These are phyloP conservation scores for Jaculus jaculus DNA, from an alignment of 2,113 vertebrate species.

Conservation along the genomic window DNA sequence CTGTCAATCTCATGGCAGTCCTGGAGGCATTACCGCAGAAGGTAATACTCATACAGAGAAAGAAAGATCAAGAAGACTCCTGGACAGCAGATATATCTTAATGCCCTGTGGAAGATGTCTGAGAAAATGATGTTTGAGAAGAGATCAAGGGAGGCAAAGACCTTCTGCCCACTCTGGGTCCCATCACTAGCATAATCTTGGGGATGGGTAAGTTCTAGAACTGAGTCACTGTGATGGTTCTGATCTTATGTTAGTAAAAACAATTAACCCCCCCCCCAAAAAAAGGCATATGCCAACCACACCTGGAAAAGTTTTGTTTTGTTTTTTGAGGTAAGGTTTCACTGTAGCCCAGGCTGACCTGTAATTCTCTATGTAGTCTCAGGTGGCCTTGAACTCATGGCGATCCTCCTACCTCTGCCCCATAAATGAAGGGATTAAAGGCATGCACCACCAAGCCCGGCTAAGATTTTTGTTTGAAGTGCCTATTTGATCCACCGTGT, in stretches of 20 bases:
- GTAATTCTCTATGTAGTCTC: no score
- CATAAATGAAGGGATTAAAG: no score
- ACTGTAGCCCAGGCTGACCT: no score
- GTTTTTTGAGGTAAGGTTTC: no score
- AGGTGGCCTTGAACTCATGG: no score
- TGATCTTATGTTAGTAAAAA: constrained; percentile 33
- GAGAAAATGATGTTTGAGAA: constrained; percentile 1
- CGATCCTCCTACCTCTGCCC: no score
- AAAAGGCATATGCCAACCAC: no score
- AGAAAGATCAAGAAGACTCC: constrained; percentile 5
- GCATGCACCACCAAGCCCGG: no score
- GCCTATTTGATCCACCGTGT: not conserved
- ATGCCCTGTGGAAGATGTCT: not conserved
- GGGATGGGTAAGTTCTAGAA: not conserved
- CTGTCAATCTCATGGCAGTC: not conserved
- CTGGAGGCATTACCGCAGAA: not conserved
- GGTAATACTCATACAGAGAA: not conserved
- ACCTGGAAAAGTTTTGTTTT: no score
- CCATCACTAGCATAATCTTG: not conserved
- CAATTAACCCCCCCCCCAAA: no score
- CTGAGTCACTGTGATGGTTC: not conserved
- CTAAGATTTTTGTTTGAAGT: no score
- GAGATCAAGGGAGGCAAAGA: not conserved
- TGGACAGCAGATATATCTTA: not conserved
- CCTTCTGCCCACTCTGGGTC: not conserved